Evolutionary conservation across 1,140 invertebrate genomes (phyloP), one percentile per base, ranked within the genome.

Genomic region (Propsilocerus akamusi): DNA sequence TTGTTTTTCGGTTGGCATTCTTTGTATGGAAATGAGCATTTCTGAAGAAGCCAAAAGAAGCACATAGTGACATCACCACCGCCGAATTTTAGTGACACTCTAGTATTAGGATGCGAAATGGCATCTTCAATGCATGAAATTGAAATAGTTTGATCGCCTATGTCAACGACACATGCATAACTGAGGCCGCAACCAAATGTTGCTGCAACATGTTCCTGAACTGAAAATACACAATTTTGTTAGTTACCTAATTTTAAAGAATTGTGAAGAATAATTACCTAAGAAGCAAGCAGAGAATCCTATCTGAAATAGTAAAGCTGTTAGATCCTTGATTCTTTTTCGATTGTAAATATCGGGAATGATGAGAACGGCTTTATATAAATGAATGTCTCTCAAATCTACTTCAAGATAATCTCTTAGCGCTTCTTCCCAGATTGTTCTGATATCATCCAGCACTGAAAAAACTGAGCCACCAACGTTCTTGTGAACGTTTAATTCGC

Each of bases 121-220:
- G 89, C 91, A 74, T 97, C 92, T 69, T 97, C 92, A 3, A 96
- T 89, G 70, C 93, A 97, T 10, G 88, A 93, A 12, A 97, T 81
- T 1, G 89, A 88, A 2, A 88, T 94, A 70, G 97, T 96, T 64
- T 94, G 86, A 63, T 94, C 90, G 0, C 93, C 93, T 46, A 96
- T 82, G 66, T 97, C 92, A 6, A 97, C 83, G 12, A 97, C 89
- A 72, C 92, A 96, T 7, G 90, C 91, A 64, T 81, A 86, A 23
- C 86, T 83, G 12, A 96, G 70, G 17, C 92, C 92, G 32, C 89
- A 84, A 14, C 92, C 93, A 72, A 95, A 96, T 14, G 90, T 92
- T 3, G 91, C 88, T 30, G 88, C 89, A 2, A 95, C 90, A 59
- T 88, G 86, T 67, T 91, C 86, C 77, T 89, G 59, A 52, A 57